These are phyloP conservation scores for Clistopyga incitator DNA, from an alignment of 2,888 invertebrate genomes.

Conservation along the genomic window DNA sequence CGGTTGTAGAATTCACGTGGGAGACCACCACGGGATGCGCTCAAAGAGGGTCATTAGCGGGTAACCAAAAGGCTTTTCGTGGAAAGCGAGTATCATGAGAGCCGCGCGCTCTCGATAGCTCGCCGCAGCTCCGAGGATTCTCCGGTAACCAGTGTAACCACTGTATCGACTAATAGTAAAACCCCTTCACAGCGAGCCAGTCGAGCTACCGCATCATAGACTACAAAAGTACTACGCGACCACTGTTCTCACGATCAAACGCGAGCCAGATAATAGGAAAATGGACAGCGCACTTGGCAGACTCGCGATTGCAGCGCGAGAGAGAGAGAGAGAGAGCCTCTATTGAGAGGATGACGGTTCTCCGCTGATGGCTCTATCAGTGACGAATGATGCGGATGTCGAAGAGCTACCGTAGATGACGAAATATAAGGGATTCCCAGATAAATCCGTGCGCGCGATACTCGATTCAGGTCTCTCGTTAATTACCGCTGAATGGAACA, in stretches of 20 bases:
- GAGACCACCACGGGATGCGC: conserved; percentile 40
- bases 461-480: conserved; percentile 53
- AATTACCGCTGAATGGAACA: conserved; percentile 55
- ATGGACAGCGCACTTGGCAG: conserved; percentile 56
- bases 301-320: conserved; percentile 15
- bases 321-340: no score
- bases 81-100: conserved; percentile 21
- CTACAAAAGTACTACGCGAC: conserved; percentile 8
- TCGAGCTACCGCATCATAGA: conserved; percentile 5
- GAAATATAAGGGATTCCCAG: conserved; percentile 48
- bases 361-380: conserved; percentile 25
- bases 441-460: conserved; percentile 50
- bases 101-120: conserved; percentile 14
- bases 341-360: conserved; percentile 14
- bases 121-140: conserved; percentile 32
- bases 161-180: conserved; percentile 27
- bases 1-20: conserved; percentile 46
- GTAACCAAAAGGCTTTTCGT: conserved; percentile 62
- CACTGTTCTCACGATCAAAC: conserved; percentile 56
- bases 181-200: conserved; percentile 13
- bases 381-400: conserved; percentile 39
- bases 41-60: conserved; percentile 65
- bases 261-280: conserved; percentile 34
- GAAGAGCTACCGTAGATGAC: conserved; percentile 20
- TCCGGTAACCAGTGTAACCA: conserved; percentile 32